Evolutionary conservation across 2,797 vertebrate species (phyloP).

Genomic region (Leuciscus waleckii): DNA sequence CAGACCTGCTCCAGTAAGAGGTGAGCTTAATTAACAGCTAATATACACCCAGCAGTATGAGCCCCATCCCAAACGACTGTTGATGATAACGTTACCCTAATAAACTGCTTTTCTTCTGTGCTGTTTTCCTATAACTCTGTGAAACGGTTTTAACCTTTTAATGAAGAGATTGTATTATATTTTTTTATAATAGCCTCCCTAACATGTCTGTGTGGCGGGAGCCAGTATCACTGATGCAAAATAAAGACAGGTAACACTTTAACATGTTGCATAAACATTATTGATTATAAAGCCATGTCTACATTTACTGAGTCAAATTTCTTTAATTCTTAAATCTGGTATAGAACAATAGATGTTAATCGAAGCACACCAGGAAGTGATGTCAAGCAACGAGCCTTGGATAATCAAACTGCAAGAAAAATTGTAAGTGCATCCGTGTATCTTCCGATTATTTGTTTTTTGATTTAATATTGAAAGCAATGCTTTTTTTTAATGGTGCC

Average conservation of each 20-base stretch:
- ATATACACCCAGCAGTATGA: not conserved
- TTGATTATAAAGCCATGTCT: not conserved
- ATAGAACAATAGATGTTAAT: conserved; percentile 62
- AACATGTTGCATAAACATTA: not conserved
- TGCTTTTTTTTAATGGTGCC: rapidly evolving
- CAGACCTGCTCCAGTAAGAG: conserved; percentile 66
- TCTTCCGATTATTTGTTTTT: not conserved
- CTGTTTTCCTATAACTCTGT: not conserved
- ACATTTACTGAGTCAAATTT: conserved; percentile 13
- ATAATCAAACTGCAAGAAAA: conserved; percentile 59
- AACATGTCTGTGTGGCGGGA: conserved; percentile 74
- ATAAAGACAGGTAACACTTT: conserved; percentile 69
- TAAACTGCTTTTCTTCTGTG: not conserved
- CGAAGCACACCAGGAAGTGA: conserved; percentile 65
- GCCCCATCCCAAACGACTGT: not conserved
- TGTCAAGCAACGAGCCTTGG: conserved; percentile 64
- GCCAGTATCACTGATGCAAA: conserved; percentile 60
- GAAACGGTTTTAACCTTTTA: not conserved
- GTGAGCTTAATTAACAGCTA: conserved; percentile 58
- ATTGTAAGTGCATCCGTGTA: conserved; percentile 62
- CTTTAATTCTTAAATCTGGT: not conserved
- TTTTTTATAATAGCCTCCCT: conserved; percentile 64
- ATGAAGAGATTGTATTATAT: not conserved
- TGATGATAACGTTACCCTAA: not conserved
- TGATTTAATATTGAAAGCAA: not conserved